Conservation (phyloP, 2,888 invertebrate genomes). For the Chymomyza fuscimana region DNA sequence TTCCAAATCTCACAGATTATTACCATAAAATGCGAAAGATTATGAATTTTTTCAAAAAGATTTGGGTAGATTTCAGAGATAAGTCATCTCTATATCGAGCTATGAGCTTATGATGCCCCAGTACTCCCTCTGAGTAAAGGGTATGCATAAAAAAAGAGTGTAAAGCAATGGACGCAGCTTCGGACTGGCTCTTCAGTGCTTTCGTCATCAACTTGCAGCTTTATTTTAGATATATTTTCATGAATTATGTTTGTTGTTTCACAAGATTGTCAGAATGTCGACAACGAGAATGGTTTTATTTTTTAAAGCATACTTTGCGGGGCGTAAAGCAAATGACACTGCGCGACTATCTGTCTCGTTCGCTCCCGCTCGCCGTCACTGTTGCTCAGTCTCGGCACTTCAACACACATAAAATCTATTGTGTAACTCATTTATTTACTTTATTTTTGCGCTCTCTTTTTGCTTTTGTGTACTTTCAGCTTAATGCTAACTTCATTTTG, state of each 20-base stretch:
- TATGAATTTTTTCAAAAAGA: no score
- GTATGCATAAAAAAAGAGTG: not conserved
- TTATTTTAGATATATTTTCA: constrained; percentile 44
- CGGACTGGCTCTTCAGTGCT: not conserved
- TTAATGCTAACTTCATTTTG: constrained; percentile 23
- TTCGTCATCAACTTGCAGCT: constrained; percentile 17
- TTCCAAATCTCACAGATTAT: no score
- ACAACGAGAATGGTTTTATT: constrained; percentile 12
- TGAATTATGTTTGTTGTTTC: constrained; percentile 39
- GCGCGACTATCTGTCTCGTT: not conserved
- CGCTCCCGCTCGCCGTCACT: not conserved
- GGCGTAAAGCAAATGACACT: not conserved
- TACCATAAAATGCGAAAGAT: no score
- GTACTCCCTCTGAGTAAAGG: no score
- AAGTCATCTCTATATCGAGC: no score
- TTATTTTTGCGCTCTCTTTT: constrained; percentile 8
- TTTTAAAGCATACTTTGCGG: constrained; percentile 70
- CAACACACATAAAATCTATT: constrained; percentile 31
- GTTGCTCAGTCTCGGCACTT: not conserved
- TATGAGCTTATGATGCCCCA: no score
- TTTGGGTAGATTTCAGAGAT: no score
- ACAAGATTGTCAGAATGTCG: constrained; percentile 30
- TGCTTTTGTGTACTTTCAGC: constrained; percentile 13
- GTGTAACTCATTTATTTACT: constrained; percentile 54
- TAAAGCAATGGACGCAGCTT: not conserved